Evolutionary conservation across 1,140 invertebrate species (phyloP).

Genomic region (Rhynchophorus ferrugineus): DNA sequence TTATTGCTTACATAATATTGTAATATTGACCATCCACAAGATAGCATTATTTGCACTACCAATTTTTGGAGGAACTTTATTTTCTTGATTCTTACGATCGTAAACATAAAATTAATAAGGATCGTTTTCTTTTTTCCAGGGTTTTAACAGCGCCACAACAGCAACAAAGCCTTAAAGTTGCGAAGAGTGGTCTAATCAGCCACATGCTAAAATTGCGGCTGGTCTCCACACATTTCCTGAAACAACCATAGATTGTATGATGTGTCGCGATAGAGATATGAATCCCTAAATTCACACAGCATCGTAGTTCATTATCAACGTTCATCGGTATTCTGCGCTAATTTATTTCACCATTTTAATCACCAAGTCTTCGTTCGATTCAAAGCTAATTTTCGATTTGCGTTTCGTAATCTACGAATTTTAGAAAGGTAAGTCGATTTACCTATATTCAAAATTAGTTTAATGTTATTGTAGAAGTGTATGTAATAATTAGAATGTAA

Average conservation of each 20-base stretch:
- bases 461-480: too few relatives aligned
- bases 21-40: too few relatives aligned
- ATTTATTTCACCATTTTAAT: neutral
- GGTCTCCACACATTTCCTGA: slow-evolving; percentile 78
- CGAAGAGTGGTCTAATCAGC: slow-evolving; percentile 18
- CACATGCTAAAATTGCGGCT: slow-evolving; percentile 79
- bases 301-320: slow-evolving; percentile 2
- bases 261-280: slow-evolving; percentile 73
- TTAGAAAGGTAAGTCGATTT: too few relatives aligned
- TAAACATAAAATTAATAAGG: too few relatives aligned
- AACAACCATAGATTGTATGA: slow-evolving; percentile 69
- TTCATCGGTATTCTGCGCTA: neutral
- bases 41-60: too few relatives aligned
- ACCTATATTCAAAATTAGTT: too few relatives aligned
- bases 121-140: slow-evolving; percentile 11
- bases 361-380: neutral
- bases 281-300: slow-evolving; percentile 42
- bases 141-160: neutral
- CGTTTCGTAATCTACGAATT: neutral
- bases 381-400: too few relatives aligned
- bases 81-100: too few relatives aligned
- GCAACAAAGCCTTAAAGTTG: slow-evolving; percentile 11
- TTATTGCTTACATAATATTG: too few relatives aligned
- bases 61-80: too few relatives aligned
- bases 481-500: too few relatives aligned